Evolutionary conservation across 2,113 vertebrate genomes (phyloP), one percentile per base, ranked within the genome.

Genomic region (Psephotus haematonotus): DNA sequence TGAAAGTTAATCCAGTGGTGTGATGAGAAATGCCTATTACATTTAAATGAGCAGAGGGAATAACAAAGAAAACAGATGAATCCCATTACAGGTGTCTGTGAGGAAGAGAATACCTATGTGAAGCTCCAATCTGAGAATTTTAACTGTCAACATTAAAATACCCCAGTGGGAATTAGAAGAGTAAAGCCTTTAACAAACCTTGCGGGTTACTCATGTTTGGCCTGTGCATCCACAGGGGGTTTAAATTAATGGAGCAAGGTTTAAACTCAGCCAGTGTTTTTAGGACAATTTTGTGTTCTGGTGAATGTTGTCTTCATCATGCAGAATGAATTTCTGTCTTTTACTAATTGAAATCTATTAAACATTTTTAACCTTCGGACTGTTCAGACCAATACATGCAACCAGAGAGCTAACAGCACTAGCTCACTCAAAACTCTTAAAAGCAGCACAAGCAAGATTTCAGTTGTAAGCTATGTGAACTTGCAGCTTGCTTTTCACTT

Each of bases 61-160:
- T 97, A 95, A 94, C 50, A 96, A 95, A 96, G 96, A 96, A 96
- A 97, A 95, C 96, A 96, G 95, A 95, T 92, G 88, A 97, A 97
- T 95, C 90, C 91, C 88, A 86, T 97, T 95, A 93, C 97, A 97
- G 95, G 97, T 97, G 95, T 97, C 97, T 97, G 88, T 60, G 93
- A 95, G 90, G 90, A 97, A 95, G 74, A 82, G 88, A 97, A 95
- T 95, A 94, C 3, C 57, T 82, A 97, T 93, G 75, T 88, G 93
- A 79, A 97, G 94, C 92, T 97, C 93, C 82, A 97, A 91, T 96
- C 49, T 94, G 96, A 97, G 96, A 97, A 97, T 93, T 94, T 93
- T 67, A 95, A 97, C 97, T 98, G 98, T 96, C 97, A 97, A 95
- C 95, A 95, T 97, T 97, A 94, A 97, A 97, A 97, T 72, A 82